phyloP scores from a whole-genome alignment of 2,113 vertebrate genomes.

The Shinisaurus crocodilurus region DNA sequence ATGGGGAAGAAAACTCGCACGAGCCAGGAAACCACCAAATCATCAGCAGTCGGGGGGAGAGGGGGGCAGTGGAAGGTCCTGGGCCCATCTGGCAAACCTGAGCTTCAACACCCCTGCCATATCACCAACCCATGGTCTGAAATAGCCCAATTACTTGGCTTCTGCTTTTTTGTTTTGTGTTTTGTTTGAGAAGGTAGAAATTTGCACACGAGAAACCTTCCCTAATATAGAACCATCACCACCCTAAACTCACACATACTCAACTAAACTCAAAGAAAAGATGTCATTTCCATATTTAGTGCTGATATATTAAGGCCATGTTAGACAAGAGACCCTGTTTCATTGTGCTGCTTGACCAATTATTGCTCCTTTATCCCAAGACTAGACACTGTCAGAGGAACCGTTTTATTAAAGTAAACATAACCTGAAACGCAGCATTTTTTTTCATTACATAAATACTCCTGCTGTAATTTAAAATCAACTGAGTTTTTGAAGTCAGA shows the following conservation, averaged over 20 bases:
- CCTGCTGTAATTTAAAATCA: neutral
- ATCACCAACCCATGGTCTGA: too few species aligned
- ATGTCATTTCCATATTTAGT: conserved; percentile 59
- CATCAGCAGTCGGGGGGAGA: too few species aligned
- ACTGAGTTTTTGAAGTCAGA: conserved; percentile 19
- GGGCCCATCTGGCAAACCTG: too few species aligned
- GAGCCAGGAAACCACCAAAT: too few species aligned
- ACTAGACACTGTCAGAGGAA: conserved; percentile 62
- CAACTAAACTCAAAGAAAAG: conserved; percentile 50
- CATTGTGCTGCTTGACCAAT: conserved; percentile 61
- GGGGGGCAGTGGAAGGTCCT: too few species aligned
- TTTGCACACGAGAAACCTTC: neutral
- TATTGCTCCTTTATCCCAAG: conserved; percentile 62
- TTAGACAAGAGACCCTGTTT: conserved; percentile 59
- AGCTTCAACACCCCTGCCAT: too few species aligned
- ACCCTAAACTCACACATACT: conserved; percentile 10
- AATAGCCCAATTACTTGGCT: too few species aligned
- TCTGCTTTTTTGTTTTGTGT: neutral
- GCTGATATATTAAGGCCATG: conserved; percentile 68
- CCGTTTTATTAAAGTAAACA: conserved; percentile 73
- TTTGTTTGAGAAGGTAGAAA: neutral
- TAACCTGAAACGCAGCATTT: conserved; percentile 30
- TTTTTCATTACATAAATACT: conserved; percentile 56
- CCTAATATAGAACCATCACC: conserved; percentile 48
- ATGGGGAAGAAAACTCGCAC: too few species aligned